phyloP scores from a whole-genome alignment of 2,888 invertebrate species.

The Halocaridina rubra region DNA sequence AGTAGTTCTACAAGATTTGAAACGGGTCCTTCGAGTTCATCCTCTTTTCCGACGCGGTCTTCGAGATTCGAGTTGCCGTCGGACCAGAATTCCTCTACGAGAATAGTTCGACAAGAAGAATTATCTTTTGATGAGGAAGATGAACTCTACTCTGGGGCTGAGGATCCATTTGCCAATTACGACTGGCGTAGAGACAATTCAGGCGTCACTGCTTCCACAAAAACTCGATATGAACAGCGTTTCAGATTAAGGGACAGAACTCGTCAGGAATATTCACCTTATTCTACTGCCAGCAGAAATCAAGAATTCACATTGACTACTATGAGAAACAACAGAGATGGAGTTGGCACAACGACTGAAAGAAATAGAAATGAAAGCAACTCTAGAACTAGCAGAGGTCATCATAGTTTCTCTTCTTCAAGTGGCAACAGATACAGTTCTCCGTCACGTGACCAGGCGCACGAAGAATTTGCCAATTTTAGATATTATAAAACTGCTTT shows the following conservation, averaged over 20 bases:
- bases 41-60: not conserved
- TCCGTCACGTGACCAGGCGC: conserved; percentile 22
- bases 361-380: not conserved
- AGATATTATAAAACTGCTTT: conserved; percentile 61
- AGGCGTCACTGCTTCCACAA: conserved; percentile 56
- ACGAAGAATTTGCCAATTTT: conserved; percentile 58
- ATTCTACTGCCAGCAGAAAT: conserved; percentile 10
- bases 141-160: conserved; percentile 22
- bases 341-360: not conserved
- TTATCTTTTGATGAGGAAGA: conserved; percentile 21
- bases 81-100: not conserved
- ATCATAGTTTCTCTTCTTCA: not conserved
- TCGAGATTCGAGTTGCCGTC: not conserved
- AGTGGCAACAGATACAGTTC: not conserved
- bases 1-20: not conserved
- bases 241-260: conserved; percentile 24
- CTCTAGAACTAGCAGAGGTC: not conserved
- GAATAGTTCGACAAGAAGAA: conserved; percentile 19
- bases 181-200: conserved; percentile 58
- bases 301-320: conserved; percentile 15
- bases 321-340: not conserved
- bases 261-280: not conserved
- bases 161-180: conserved; percentile 58
- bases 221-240: conserved; percentile 54
- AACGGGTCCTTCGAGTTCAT: not conserved